Percentiles rank a stretch among this genome's conserved stretches.
Conservation (phyloP, 2,113 vertebrate genomes). For the Rhizomys pruinosus region DNA sequence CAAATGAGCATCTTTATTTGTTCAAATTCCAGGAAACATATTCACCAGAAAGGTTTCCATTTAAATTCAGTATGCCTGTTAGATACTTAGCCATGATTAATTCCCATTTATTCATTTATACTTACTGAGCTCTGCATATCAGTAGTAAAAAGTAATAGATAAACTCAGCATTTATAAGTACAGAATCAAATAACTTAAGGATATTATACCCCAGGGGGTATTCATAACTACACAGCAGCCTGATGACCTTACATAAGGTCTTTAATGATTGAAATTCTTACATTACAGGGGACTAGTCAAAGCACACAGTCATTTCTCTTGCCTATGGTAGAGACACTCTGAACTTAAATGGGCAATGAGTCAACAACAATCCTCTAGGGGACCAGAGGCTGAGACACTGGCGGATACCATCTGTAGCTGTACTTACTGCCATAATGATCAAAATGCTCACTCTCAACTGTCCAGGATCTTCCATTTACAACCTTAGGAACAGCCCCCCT, state of each 20-base stretch:
- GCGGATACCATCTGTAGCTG: conserved; percentile 81
- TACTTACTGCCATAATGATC: background rate
- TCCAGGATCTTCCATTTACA: conserved; percentile 4
- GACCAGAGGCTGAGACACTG: conserved; percentile 86
- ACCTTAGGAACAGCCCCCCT: background rate
- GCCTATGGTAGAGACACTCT: conserved; percentile 9
- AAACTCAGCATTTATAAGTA: conserved; percentile 61
- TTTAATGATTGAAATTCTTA: conserved; percentile 29
- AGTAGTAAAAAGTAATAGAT: conserved; percentile 55
- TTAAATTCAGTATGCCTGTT: conserved; percentile 60
- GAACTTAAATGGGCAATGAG: conserved; percentile 60
- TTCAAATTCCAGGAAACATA: conserved; percentile 41
- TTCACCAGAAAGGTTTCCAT: conserved; percentile 34
- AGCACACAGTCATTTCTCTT: background rate
- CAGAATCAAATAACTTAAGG: conserved; percentile 58
- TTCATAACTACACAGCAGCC: conserved; percentile 34
- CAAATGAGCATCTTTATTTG: conserved; percentile 24
- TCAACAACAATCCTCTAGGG: conserved; percentile 88
- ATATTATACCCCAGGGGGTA: conserved; percentile 1
- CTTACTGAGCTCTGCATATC: conserved; percentile 39
- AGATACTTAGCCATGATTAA: conserved; percentile 55
- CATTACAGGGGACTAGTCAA: background rate
- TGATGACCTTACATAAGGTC: conserved; percentile 47
- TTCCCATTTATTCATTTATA: conserved; percentile 61
- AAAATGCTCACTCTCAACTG: conserved; percentile 31